Conservation (phyloP, 2,113 vertebrate species). For the Phaetusa simplex region DNA sequence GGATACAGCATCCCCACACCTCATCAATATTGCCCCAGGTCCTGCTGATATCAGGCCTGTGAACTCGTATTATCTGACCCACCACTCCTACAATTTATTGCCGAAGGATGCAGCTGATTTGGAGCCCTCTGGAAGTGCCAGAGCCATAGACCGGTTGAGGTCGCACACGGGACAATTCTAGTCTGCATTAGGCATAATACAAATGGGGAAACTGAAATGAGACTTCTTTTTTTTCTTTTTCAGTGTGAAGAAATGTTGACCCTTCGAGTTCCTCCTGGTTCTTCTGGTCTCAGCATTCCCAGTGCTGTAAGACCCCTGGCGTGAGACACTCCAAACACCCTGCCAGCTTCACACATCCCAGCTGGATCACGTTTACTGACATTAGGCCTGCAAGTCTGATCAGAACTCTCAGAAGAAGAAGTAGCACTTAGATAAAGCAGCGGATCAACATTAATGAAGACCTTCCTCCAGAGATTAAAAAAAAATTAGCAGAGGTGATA, state of each 20-base stretch:
- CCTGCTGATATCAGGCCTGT: not conserved
- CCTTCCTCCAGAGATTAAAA: not conserved
- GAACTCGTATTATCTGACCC: not conserved
- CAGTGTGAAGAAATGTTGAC: not conserved
- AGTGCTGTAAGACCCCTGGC: not conserved
- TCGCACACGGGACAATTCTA: not conserved
- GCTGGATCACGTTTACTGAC: not conserved
- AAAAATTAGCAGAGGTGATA: conserved; percentile 16
- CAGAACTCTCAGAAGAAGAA: not conserved
- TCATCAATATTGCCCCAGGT: not conserved
- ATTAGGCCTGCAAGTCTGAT: not conserved
- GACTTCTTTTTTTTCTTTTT: not conserved
- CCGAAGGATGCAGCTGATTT: not conserved
- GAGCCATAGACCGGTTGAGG: not conserved
- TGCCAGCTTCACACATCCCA: not conserved
- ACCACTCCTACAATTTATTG: not conserved
- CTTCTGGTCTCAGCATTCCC: conserved; percentile 9
- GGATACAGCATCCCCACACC: not conserved
- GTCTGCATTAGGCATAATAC: not conserved
- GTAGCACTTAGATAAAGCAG: not conserved
- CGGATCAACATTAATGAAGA: not conserved
- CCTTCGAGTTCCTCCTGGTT: not conserved
- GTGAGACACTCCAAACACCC: not conserved
- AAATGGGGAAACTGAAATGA: not conserved
- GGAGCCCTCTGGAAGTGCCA: not conserved